Conservation (phyloP, 2,888 invertebrate genomes). For the Thalpophila matura region DNA sequence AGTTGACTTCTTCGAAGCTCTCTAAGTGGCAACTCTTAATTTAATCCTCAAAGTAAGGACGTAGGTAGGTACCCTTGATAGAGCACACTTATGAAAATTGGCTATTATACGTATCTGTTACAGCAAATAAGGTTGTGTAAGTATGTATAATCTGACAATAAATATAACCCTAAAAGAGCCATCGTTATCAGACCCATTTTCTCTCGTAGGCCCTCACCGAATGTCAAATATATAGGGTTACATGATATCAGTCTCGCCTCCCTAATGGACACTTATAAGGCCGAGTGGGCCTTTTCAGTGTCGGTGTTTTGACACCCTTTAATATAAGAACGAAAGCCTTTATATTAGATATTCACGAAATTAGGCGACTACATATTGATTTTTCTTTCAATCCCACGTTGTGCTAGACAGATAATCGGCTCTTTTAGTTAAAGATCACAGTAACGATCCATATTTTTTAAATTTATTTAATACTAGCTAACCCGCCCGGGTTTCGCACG, state of each 20-base stretch:
- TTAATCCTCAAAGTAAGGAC: conserved; percentile 44
- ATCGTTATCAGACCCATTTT: conserved; percentile 78
- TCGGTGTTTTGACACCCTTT: conserved; percentile 77
- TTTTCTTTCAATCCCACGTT: conserved; percentile 9
- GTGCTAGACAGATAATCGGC: conserved; percentile 3
- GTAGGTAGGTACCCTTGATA: conserved; percentile 25
- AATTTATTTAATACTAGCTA: no score
- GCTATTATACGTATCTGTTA: conserved; percentile 44
- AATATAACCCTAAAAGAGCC: conserved; percentile 72
- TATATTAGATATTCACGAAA: conserved; percentile 60
- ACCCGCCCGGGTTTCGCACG: no score
- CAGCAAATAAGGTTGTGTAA: conserved; percentile 45
- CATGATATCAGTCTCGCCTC: conserved; percentile 79
- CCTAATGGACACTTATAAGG: conserved; percentile 86
- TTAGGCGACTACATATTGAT: conserved; percentile 52
- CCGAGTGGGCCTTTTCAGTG: conserved; percentile 77
- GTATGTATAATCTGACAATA: conserved; percentile 58
- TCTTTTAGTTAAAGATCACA: conserved; percentile 2
- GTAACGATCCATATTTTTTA: no score
- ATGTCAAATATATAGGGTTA: conserved; percentile 87
- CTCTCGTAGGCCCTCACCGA: conserved; percentile 74
- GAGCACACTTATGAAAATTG: conserved; percentile 46
- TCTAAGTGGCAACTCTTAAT: conserved; percentile 36
- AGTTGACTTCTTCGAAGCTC: conserved; percentile 22
- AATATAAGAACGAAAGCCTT: conserved; percentile 68